Evolutionary conservation across 2,888 invertebrate species (phyloP).

Genomic region (Catocala nupta): DNA sequence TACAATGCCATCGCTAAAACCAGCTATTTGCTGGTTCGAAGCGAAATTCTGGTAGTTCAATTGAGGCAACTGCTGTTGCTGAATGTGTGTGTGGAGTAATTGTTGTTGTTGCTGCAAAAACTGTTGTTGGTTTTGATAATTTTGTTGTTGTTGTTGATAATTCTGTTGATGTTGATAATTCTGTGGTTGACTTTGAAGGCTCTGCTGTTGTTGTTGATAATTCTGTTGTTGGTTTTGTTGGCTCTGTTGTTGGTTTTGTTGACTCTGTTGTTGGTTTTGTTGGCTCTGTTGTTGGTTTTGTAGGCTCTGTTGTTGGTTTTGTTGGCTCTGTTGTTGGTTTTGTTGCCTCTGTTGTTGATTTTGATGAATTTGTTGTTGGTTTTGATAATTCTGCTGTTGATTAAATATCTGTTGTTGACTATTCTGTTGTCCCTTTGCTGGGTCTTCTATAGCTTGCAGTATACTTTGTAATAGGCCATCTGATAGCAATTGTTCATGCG

Average conservation of each 20-base stretch:
- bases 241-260: slow-evolving; percentile 13
- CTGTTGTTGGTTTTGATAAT: slow-evolving; percentile 20
- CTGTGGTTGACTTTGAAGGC: too few species aligned
- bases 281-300: slow-evolving; percentile 20
- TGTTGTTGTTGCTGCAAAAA: background rate
- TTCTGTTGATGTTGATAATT: background rate
- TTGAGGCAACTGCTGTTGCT: slow-evolving; percentile 39
- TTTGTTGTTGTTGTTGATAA: slow-evolving; percentile 1
- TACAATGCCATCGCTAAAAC: slow-evolving; percentile 66
- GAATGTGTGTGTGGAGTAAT: slow-evolving; percentile 13
- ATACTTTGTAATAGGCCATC: slow-evolving; percentile 94
- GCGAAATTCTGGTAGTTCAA: slow-evolving; percentile 32
- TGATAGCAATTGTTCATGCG: slow-evolving; percentile 93
- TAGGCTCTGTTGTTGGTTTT: slow-evolving; percentile 20
- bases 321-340: slow-evolving; percentile 6
- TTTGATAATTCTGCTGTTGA: slow-evolving; percentile 2
- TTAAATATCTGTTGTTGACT: slow-evolving; percentile 7
- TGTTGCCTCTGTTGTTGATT: slow-evolving; percentile 13
- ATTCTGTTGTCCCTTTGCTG: slow-evolving; percentile 58
- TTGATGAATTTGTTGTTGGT: background rate
- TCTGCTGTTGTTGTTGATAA: slow-evolving; percentile 19
- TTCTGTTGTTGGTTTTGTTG: background rate
- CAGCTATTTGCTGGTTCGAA: slow-evolving; percentile 40
- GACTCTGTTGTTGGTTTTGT: slow-evolving; percentile 10
- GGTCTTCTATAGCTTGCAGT: slow-evolving; percentile 93